Evolutionary conservation across 1,140 invertebrate genomes (phyloP).

Genomic region (Chrysopa pallens): DNA sequence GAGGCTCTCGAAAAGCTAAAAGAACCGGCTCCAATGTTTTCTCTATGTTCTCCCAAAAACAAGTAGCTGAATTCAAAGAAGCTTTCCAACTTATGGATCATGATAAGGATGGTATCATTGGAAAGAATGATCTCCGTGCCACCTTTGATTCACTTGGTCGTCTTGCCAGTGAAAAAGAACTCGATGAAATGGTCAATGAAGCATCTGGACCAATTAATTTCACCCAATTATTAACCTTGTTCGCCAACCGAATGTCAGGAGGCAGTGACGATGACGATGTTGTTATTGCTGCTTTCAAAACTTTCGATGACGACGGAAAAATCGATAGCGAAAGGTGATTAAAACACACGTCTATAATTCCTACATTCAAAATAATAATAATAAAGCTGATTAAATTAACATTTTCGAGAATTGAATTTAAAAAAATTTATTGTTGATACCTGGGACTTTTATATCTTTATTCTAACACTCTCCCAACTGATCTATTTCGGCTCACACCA

Average conservation of each 20-base stretch:
- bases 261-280: slow-evolving; percentile 84
- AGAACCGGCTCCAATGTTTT: slow-evolving; percentile 84
- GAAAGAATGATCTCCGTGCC: slow-evolving; percentile 85
- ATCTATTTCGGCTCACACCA: too few species aligned
- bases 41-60: slow-evolving; percentile 87
- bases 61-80: slow-evolving; percentile 94
- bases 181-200: slow-evolving; percentile 81
- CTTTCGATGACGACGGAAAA: slow-evolving; percentile 82
- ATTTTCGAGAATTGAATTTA: too few species aligned
- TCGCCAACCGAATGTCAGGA: slow-evolving; percentile 72
- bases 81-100: slow-evolving; percentile 97
- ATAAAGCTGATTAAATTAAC: too few species aligned
- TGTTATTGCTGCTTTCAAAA: slow-evolving; percentile 85
- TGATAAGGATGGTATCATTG: slow-evolving; percentile 95
- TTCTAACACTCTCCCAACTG: too few species aligned
- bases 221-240: slow-evolving; percentile 82
- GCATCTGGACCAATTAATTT: slow-evolving; percentile 88
- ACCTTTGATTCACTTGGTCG: slow-evolving; percentile 91
- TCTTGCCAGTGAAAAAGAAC: slow-evolving; percentile 73
- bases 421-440: too few species aligned
- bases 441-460: too few species aligned
- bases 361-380: too few species aligned
- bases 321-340: slow-evolving; percentile 66
- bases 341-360: too few species aligned
- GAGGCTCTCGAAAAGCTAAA: slow-evolving; percentile 59